These are phyloP conservation scores for Drosophila fungiperda DNA, from an alignment of 2,888 invertebrate genomes.

Conservation along the genomic window DNA sequence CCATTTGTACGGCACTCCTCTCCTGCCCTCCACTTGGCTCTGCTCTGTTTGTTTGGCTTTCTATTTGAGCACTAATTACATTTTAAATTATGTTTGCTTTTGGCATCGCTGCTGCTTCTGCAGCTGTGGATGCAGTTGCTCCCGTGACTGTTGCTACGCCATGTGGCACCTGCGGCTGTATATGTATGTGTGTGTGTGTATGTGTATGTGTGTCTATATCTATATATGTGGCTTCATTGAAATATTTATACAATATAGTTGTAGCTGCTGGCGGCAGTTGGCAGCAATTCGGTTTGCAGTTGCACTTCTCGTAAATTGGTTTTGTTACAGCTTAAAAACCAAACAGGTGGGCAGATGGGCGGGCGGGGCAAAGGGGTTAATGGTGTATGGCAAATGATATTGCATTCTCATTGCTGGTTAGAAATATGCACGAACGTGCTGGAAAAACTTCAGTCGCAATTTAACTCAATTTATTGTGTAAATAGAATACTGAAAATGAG, in stretches of 20 bases:
- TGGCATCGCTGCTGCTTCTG: conserved; percentile 48
- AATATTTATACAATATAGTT: conserved; percentile 80
- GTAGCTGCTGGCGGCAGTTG: conserved; percentile 52
- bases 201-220: background rate
- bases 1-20: background rate
- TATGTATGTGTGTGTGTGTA: background rate
- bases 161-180: conserved; percentile 30
- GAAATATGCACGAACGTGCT: conserved; percentile 1
- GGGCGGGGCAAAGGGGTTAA: background rate
- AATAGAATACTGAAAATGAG: conserved; percentile 9
- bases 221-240: conserved; percentile 56
- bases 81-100: conserved; percentile 82
- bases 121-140: conserved; percentile 47
- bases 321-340: conserved; percentile 52
- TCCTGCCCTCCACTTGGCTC: conserved; percentile 1
- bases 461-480: conserved; percentile 7
- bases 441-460: conserved; percentile 11
- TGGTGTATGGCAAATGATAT: background rate
- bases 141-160: conserved; percentile 47
- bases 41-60: conserved; percentile 72
- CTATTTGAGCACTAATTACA: conserved; percentile 82
- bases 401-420: conserved; percentile 1
- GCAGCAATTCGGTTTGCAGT: conserved; percentile 47
- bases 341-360: background rate
- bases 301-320: conserved; percentile 66